Percentiles rank a stretch among this genome's conserved stretches.
phyloP scores from a whole-genome alignment of 37 sponge, comb jelly and placozoan genomes.

The Petrosia ficiformis region DNA sequence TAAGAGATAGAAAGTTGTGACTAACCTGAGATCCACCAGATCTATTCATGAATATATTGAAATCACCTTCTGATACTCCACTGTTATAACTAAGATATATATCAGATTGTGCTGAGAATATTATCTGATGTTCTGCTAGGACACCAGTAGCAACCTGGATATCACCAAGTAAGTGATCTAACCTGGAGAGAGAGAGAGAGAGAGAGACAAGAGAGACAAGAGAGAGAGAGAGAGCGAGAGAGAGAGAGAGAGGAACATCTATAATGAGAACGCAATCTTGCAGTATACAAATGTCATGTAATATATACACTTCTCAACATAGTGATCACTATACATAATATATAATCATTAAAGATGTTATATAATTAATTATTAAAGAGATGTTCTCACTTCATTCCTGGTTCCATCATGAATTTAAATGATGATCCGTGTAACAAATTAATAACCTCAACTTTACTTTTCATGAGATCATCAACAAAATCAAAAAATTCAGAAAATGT shows the following conservation, averaged over 20 bases:
- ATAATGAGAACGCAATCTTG: too few relatives aligned
- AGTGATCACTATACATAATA: too few relatives aligned
- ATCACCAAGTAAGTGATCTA: constrained; percentile 9
- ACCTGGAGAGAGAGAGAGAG: constrained; percentile 4
- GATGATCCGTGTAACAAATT: constrained; percentile 51
- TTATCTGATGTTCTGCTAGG: constrained; percentile 6
- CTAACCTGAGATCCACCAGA: constrained; percentile 9
- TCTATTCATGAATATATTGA: constrained; percentile 5
- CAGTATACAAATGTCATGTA: too few relatives aligned
- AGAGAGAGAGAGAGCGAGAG: not conserved
- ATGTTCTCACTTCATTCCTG: constrained; percentile 40
- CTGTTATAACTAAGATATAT: not conserved
- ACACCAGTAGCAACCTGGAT: constrained; percentile 1
- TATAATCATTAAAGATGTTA: too few relatives aligned
- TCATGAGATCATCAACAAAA: constrained; percentile 66
- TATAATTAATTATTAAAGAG: not conserved
- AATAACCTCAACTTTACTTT: constrained; percentile 61
- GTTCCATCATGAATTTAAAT: constrained; percentile 55
- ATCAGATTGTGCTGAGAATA: constrained; percentile 27
- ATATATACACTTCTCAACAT: too few relatives aligned
- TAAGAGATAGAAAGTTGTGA: too few relatives aligned
- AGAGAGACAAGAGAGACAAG: not conserved
- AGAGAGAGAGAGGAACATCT: not conserved
- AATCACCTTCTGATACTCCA: not conserved
- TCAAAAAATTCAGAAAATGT: constrained; percentile 72